phyloP scores from a whole-genome alignment of 2,113 vertebrate species.

The Nestor notabilis region DNA sequence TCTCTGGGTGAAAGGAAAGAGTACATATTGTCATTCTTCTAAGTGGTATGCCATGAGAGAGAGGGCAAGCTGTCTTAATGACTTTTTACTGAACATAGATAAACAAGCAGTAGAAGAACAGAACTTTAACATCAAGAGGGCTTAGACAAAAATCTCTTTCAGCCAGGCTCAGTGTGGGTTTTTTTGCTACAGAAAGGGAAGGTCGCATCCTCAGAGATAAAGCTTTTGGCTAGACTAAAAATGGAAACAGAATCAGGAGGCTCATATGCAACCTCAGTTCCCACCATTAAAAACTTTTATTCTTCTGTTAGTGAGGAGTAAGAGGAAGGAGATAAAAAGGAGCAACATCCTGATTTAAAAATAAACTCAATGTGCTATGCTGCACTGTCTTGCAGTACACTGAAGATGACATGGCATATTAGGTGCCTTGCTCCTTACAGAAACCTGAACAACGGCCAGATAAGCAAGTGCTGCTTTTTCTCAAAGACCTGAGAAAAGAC shows the following conservation, averaged over 20 bases:
- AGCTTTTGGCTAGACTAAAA: background rate
- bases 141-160: background rate
- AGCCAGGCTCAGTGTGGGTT: background rate
- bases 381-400: background rate
- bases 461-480: background rate
- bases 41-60: background rate
- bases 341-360: background rate
- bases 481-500: background rate
- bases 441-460: background rate
- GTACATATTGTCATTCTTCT: accelerated
- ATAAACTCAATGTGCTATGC: background rate
- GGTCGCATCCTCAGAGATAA: background rate
- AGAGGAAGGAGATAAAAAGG: background rate
- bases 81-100: background rate
- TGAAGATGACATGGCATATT: background rate
- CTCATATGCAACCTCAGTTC: background rate
- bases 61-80: background rate
- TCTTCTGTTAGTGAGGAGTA: background rate
- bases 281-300: background rate
- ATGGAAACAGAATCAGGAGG: background rate
- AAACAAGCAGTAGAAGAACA: background rate
- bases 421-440: background rate
- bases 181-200: background rate
- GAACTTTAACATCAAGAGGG: background rate
- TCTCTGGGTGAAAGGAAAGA: background rate